Conservation (phyloP, 2,113 vertebrate genomes). For the Thamnophis sirtalis region DNA sequence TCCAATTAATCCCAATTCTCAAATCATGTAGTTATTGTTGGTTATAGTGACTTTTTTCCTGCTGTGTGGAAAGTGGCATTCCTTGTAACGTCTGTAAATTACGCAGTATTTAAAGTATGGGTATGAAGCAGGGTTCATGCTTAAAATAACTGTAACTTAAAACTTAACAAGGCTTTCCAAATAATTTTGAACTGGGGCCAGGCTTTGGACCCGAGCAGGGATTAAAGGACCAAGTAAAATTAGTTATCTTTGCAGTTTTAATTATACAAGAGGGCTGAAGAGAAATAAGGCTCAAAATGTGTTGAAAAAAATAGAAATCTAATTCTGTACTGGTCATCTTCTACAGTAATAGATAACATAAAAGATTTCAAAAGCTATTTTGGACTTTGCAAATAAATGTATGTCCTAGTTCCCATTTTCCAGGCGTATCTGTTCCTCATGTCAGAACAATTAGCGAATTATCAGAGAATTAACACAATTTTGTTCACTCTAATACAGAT, state of each 20-base stretch:
- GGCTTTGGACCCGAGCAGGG: not conserved
- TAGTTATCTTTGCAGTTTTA: not conserved
- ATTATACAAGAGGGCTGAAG: not conserved
- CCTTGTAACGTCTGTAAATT: not conserved
- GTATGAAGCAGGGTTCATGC: not conserved
- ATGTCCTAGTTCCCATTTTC: not conserved
- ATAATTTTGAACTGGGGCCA: not conserved
- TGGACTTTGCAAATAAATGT: not conserved
- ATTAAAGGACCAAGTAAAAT: not conserved
- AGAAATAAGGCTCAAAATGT: not conserved
- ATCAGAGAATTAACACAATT: not conserved
- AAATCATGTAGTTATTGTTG: not conserved
- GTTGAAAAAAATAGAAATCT: not conserved
- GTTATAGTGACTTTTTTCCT: not conserved
- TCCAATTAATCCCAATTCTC: not conserved
- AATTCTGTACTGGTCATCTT: not conserved
- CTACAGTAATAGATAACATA: not conserved
- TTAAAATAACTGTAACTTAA: conserved; percentile 11
- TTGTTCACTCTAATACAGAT: not conserved
- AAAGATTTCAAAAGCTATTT: not conserved
- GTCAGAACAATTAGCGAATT: not conserved
- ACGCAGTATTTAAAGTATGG: not conserved
- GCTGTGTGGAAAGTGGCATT: not conserved
- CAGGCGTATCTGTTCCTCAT: not conserved
- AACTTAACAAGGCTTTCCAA: not conserved